These are phyloP conservation scores for Sorex araneus DNA, from an alignment of 2,113 vertebrate species.

Conservation along the genomic window DNA sequence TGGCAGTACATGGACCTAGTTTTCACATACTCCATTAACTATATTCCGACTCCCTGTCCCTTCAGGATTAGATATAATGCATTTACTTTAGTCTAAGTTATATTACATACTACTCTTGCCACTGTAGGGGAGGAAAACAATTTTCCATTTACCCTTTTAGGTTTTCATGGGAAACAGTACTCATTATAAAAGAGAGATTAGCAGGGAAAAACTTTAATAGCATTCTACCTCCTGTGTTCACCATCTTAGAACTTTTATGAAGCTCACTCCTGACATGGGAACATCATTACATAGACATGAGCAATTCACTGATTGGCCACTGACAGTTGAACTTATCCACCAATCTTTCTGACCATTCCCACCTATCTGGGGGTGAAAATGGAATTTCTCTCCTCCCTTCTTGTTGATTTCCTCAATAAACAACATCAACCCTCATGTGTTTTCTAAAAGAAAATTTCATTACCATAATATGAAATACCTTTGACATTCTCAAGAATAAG, in stretches of 20 bases:
- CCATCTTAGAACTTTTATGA: not conserved
- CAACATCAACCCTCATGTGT: not conserved
- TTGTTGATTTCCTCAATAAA: not conserved
- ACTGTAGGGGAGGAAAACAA: not conserved
- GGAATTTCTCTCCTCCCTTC: not conserved
- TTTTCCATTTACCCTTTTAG: not conserved
- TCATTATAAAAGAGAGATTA: not conserved
- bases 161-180: not conserved
- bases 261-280: not conserved
- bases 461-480: not conserved
- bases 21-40: not conserved
- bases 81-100: not conserved
- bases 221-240: not conserved
- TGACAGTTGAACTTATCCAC: not conserved
- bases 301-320: not conserved
- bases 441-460: not conserved
- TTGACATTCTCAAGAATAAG: not conserved
- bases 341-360: not conserved
- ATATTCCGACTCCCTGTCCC: not conserved
- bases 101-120: not conserved
- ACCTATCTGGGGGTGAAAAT: too few species aligned
- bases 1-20: not conserved
- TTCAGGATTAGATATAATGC: not conserved
- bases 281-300: not conserved
- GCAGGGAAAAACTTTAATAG: not conserved